phyloP scores from a whole-genome alignment of 2,113 vertebrate species.

The Balaeniceps rex region DNA sequence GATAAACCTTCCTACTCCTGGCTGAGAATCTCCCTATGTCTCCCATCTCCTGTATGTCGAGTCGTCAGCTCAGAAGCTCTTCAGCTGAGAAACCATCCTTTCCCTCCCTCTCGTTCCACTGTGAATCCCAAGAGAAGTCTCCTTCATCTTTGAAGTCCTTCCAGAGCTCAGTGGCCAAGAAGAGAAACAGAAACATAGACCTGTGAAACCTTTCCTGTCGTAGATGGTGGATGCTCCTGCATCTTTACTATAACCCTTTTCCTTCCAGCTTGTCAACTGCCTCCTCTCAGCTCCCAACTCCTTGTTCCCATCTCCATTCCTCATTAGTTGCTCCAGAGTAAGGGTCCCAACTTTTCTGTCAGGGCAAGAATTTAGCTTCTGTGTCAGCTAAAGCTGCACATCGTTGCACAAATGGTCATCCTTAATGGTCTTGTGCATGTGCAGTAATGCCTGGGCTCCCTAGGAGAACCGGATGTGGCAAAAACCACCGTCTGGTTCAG shows the following conservation, averaged over 20 bases:
- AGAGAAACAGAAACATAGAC: not conserved
- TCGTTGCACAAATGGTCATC: not conserved
- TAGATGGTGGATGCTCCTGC: not conserved
- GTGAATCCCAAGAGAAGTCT: not conserved
- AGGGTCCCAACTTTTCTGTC: not conserved
- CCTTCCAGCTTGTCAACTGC: not conserved
- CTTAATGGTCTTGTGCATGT: not conserved
- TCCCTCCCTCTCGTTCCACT: not conserved
- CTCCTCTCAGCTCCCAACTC: not conserved
- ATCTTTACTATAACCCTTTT: not conserved
- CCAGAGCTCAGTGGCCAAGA: not conserved
- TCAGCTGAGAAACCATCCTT: not conserved
- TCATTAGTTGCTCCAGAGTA: not conserved
- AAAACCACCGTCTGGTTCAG: not conserved
- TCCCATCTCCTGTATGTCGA: not conserved
- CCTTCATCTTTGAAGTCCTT: not conserved
- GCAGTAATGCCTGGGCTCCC: not conserved
- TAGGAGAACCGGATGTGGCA: not conserved
- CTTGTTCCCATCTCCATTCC: not conserved
- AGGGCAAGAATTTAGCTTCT: not conserved
- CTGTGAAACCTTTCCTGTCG: not conserved
- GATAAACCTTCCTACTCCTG: not conserved
- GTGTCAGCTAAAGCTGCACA: not conserved
- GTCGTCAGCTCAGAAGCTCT: not conserved
- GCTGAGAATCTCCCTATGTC: not conserved